Conservation (phyloP, 2,888 invertebrate genomes). For the Diploptera punctata region DNA sequence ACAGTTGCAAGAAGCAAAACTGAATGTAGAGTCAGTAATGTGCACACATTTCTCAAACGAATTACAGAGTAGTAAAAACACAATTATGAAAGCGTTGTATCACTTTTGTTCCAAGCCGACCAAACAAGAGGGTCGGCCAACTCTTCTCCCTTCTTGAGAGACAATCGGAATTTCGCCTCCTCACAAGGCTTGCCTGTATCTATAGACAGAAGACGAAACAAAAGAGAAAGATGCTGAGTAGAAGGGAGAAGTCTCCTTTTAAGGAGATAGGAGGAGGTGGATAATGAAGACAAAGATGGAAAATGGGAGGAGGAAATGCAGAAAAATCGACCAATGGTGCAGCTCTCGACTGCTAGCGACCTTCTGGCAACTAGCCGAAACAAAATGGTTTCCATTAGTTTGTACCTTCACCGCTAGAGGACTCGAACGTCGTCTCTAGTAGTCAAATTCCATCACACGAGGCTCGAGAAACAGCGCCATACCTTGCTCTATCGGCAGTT, state of each 20-base stretch:
- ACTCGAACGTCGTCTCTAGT: slow-evolving; percentile 46
- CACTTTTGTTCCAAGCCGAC: slow-evolving; percentile 8
- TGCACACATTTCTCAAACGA: too few species aligned
- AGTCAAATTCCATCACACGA: slow-evolving; percentile 3
- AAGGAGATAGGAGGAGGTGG: slow-evolving; percentile 23
- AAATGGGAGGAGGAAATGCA: slow-evolving; percentile 12
- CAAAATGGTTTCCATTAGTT: slow-evolving; percentile 64
- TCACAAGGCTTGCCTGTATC: slow-evolving; percentile 15
- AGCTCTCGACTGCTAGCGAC: slow-evolving; percentile 45
- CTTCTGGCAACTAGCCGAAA: slow-evolving; percentile 60
- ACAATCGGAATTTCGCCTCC: slow-evolving; percentile 27
- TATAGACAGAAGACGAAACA: slow-evolving; percentile 17
- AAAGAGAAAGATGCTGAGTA: slow-evolving; percentile 11
- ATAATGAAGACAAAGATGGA: slow-evolving; percentile 22
- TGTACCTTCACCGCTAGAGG: slow-evolving; percentile 54
- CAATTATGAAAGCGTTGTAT: not conserved
- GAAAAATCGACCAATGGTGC: slow-evolving; percentile 31
- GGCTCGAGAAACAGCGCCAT: not conserved
- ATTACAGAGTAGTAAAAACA: not conserved
- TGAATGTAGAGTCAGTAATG: too few species aligned
- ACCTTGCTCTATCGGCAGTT: too few species aligned
- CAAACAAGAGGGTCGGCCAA: not conserved
- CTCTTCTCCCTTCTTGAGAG: slow-evolving; percentile 16
- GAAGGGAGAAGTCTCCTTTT: slow-evolving; percentile 20
- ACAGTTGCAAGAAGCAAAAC: too few species aligned